Base-by-base conservation (phyloP, 2,797 vertebrate genomes). In the Gobio occitaniae region DNA sequence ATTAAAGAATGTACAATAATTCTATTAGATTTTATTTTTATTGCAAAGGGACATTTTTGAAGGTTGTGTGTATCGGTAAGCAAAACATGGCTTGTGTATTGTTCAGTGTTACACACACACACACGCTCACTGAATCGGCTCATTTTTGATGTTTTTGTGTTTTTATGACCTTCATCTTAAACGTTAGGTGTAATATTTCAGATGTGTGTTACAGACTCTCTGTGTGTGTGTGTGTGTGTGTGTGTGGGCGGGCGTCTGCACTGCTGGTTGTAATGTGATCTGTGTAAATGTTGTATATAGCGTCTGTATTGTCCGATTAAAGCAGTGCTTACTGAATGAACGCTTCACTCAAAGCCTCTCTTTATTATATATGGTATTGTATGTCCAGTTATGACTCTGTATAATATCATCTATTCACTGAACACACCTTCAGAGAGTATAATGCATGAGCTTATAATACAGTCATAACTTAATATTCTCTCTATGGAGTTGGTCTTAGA, bases 11-110 rank as follows among this genome's bases (percentile, higher is more conserved):
- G 47, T 84, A 29, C 38, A 66, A 52, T 38, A 2, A 17, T 63
- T 82, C 12, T 63, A 17, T 38, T 74, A 48, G 38, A 82, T 72
- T 68, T 69, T 59, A 76, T 84, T 93, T 93, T 86, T 93, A 91
- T 89, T 90, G 91, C 38, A 38, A 88, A 92, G 87, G 71, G 8
- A 38, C 1, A 8, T 65, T 69, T 89, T 82, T 84, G 87, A 75
- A 11, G 12, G 11, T 44, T 59, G 68, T 72, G 36, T 71, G 15
- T 72, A 15, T 44, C 3, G 1, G 8, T 29, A 5, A 63, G 63
- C 10, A 32, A 12, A 54, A 21, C 47, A 16, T 36, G 13, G 29
- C 13, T 11, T 54, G 66, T 70, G 25, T 59, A 7, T 32, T 32
- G 25, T 38, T 36, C 17, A 36, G 56, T 82, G 69, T 74, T 59